Conservation (phyloP, 2,888 invertebrate genomes). For the Caenorhabditis sinica region DNA sequence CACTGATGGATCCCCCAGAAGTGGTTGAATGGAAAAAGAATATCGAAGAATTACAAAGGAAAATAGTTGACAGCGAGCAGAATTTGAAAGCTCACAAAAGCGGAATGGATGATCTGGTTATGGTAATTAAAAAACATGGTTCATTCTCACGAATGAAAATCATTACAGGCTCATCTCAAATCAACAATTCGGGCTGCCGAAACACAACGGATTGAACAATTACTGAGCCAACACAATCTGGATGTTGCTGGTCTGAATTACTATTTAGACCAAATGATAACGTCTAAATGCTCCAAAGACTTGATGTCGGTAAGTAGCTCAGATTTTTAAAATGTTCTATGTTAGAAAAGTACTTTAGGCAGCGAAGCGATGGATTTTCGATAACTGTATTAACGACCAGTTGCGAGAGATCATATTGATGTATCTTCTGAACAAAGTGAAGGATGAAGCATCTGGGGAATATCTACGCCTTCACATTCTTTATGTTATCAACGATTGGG, state of each 20-base stretch:
- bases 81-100: conserved; percentile 92
- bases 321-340: neutral
- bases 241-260: conserved; percentile 25
- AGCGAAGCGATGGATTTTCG: conserved; percentile 98
- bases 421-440: conserved; percentile 86
- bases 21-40: conserved; percentile 70
- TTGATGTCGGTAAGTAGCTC: conserved; percentile 42
- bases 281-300: conserved; percentile 61
- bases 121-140: too few species aligned
- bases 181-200: conserved; percentile 41
- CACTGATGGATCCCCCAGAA: conserved; percentile 64
- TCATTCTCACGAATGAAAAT: neutral
- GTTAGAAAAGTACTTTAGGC: conserved; percentile 16
- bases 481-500: conserved; percentile 97
- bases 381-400: conserved; percentile 90
- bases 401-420: conserved; percentile 88
- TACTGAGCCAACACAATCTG: conserved; percentile 30
- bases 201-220: conserved; percentile 29
- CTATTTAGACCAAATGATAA: conserved; percentile 31
- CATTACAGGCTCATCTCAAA: conserved; percentile 40
- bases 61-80: conserved; percentile 95
- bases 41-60: conserved; percentile 84
- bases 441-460: conserved; percentile 89
- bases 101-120: conserved; percentile 85
- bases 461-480: conserved; percentile 96